Percentiles rank a stretch among this genome's conserved stretches.
These are phyloP conservation scores for Geopemphigus sp. DNA, from an alignment of 1,140 invertebrate genomes.

Conservation along the genomic window DNA sequence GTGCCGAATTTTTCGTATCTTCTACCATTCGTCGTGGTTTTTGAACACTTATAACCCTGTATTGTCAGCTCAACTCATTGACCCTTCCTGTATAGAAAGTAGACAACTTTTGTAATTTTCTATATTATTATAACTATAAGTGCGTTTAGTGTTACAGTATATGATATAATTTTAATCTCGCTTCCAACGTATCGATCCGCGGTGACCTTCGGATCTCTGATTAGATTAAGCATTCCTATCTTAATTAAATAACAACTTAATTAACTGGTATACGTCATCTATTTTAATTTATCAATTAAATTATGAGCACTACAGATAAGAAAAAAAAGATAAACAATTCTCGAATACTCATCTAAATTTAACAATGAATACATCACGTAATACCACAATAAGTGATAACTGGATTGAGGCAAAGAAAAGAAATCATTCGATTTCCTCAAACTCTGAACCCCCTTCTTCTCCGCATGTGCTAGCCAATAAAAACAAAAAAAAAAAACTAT, in stretches of 20 bases:
- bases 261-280: neutral
- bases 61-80: no score
- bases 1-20: neutral
- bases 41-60: neutral
- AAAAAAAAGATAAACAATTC: constrained; percentile 1
- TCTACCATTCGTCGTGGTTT: neutral
- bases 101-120: neutral
- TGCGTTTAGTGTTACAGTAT: no score
- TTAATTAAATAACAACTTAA: neutral
- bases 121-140: neutral
- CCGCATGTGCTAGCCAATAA: neutral
- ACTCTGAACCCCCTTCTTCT: neutral
- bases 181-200: neutral
- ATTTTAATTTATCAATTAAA: neutral
- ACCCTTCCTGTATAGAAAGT: no score
- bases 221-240: neutral
- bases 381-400: no score
- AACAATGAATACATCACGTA: no score
- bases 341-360: no score
- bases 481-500: neutral
- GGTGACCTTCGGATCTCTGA: no score
- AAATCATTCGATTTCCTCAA: neutral
- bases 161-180: no score
- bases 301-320: neutral
- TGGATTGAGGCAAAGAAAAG: no score